A percentile compares a stretch with the other conserved stretches of the same genome.
Conservation (phyloP, 2,113 vertebrate species). For the Camarhynchus parvulus region DNA sequence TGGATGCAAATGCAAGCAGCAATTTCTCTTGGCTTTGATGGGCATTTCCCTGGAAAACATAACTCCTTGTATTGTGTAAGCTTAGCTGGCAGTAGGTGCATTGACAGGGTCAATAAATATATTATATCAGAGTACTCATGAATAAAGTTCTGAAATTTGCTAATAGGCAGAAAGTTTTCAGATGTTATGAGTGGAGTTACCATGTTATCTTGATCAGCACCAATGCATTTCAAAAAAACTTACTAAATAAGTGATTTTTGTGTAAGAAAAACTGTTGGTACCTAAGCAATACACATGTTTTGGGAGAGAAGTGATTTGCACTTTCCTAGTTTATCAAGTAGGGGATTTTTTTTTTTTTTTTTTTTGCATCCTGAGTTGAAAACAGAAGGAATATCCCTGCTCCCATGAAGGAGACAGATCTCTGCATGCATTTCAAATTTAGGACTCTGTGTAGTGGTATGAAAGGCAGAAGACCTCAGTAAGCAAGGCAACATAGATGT, state of each 20-base stretch:
- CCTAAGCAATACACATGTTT: accelerated
- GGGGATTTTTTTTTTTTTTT: background rate
- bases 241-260: background rate
- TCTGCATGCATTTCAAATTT: background rate
- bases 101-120: background rate
- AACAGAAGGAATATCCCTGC: background rate
- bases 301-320: background rate
- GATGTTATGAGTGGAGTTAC: background rate
- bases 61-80: background rate
- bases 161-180: background rate
- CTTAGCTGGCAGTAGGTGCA: background rate
- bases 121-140: background rate
- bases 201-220: background rate
- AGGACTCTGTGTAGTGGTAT: background rate
- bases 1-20: background rate
- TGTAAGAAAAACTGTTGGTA: background rate
- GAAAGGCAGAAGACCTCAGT: background rate
- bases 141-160: background rate
- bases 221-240: background rate
- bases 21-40: conserved; percentile 30
- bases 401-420: background rate
- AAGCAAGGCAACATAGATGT: background rate
- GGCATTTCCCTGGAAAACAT: conserved; percentile 9
- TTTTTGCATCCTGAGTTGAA: background rate
- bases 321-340: background rate